Evolutionary conservation across 2,113 vertebrate genomes (phyloP).

Genomic region (Thamnaconus septentrionalis): DNA sequence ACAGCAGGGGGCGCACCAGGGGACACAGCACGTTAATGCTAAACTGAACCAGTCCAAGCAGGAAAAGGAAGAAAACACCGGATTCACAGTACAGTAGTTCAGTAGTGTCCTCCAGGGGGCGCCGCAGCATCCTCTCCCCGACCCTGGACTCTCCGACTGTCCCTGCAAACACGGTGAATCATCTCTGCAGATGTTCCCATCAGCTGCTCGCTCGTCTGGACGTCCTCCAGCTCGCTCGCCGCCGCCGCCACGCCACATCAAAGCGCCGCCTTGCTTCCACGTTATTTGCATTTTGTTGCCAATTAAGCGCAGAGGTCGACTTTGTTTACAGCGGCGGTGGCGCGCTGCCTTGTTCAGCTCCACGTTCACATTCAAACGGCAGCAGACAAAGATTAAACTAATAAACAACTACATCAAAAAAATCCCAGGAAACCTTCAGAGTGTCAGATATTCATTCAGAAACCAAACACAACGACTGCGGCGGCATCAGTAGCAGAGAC

Average conservation of each 20-base stretch:
- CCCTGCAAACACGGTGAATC: background rate
- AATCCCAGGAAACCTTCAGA: background rate
- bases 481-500: too few relatives aligned
- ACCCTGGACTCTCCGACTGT: background rate
- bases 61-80: too few relatives aligned
- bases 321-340: conserved; percentile 20
- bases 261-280: conserved; percentile 9
- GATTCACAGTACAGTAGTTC: too few relatives aligned
- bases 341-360: background rate
- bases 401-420: too few relatives aligned
- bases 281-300: conserved; percentile 32
- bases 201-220: conserved; percentile 6
- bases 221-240: conserved; percentile 13
- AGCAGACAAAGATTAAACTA: background rate
- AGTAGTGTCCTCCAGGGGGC: too few relatives aligned
- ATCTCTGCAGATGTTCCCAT: conserved; percentile 3
- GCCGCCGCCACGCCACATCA: conserved; percentile 9
- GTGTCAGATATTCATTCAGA: too few relatives aligned
- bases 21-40: too few relatives aligned
- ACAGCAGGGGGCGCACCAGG: too few relatives aligned
- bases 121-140: too few relatives aligned
- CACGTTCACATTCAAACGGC: too few relatives aligned
- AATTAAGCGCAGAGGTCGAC: conserved; percentile 34
- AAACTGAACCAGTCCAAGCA: too few relatives aligned
- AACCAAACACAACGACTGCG: too few relatives aligned